Base-by-base conservation (phyloP, 2,888 invertebrate genomes). In the Drosophila sordidapex region DNA sequence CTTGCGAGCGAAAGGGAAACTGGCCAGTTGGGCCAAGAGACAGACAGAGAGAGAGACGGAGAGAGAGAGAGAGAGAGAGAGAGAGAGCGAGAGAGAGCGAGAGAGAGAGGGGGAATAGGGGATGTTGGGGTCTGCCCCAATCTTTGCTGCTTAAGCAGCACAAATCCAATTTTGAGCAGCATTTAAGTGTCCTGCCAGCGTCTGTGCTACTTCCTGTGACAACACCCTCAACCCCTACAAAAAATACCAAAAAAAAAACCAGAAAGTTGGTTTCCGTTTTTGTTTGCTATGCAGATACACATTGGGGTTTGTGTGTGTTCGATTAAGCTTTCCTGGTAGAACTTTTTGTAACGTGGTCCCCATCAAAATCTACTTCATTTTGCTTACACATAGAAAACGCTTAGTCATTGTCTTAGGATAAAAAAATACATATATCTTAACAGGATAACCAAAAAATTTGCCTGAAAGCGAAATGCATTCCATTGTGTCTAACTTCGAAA, bases 101-200 rank as follows among this genome's bases (percentile, higher is more conserved):
- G 35, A 15, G 15, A 2, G 6, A 21, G 21, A 21, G 40, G 31
- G 27, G 27, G 0, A 5, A 1, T 11, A 1, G 40, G 0, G 25
- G 36, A n/a, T n/a, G 21, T 27, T 43, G n/a, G 36, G 13, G 33
- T 33, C 15, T 53, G 15, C 18, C 2, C 40, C 27, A 57, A 38
- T 58, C 25, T 13, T 29, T 8, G 58, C 68, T 69, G 66, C 69
- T 64, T 76, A 81, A 85, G 80, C 76, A 83, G 53, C 83, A 69
- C 86, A 87, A 87, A 89, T 89, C 87, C 90, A 87, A 89, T 87
- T 87, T 89, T 75, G 83, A 83, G 79, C 86, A 78, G 73, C 74
- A 73, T 88, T 85, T 88, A 86, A 85, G 83, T 86, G 89, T 85
- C 77, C 83, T 72, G 68, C 36, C 54, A 64, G 80, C 53, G 76